These are phyloP conservation scores for Eurois occulta DNA, from an alignment of 2,888 invertebrate species.

Conservation along the genomic window DNA sequence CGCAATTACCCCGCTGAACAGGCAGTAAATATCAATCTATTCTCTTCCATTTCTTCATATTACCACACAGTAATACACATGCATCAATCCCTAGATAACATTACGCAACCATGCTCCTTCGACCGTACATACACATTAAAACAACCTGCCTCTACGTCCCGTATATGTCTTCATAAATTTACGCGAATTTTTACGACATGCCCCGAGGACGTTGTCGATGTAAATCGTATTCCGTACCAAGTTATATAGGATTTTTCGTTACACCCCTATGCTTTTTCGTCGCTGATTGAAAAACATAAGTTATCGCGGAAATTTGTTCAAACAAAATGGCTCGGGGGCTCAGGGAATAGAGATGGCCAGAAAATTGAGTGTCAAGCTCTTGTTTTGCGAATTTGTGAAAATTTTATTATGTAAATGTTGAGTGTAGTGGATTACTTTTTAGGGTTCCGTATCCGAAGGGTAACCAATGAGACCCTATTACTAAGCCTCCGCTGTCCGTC, in stretches of 20 bases:
- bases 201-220: constrained; percentile 48
- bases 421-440: neutral
- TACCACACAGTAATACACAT: constrained; percentile 14
- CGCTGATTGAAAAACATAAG: constrained; percentile 63
- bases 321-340: constrained; percentile 46
- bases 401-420: constrained; percentile 17
- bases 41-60: constrained; percentile 11
- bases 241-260: constrained; percentile 65
- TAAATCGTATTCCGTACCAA: constrained; percentile 58
- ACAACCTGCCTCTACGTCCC: constrained; percentile 38
- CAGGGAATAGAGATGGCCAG: constrained; percentile 24
- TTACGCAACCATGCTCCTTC: constrained; percentile 15
- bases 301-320: constrained; percentile 38
- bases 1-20: neutral
- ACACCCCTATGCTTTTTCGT: constrained; percentile 42
- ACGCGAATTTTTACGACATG: constrained; percentile 60
- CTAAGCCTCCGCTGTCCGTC: no score
- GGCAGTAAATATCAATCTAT: constrained; percentile 20
- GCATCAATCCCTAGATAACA: constrained; percentile 25
- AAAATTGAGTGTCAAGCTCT: constrained; percentile 51
- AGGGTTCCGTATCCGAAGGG: no score
- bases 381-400: constrained; percentile 33
- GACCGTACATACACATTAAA: constrained; percentile 41
- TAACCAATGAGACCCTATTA: no score
- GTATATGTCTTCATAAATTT: constrained; percentile 65